Conservation (phyloP, 64 coral and sea anemone species). For the Platygyra sinensis region DNA sequence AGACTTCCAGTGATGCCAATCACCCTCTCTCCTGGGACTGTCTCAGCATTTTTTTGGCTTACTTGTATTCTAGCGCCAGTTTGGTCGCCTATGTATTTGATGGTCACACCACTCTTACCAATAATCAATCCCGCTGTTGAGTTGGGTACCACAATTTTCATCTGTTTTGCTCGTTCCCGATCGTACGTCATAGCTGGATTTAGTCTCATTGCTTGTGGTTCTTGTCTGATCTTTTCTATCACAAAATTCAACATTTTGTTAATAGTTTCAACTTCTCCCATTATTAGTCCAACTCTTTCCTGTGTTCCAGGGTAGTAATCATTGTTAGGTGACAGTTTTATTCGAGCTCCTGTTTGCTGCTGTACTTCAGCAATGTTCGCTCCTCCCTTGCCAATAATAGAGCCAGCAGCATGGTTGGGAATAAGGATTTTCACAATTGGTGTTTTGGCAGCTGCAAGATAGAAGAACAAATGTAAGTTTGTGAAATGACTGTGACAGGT, state of each 20-base stretch:
- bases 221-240: slow-evolving; percentile 95
- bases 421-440: slow-evolving; percentile 95
- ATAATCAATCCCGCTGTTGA: slow-evolving; percentile 98
- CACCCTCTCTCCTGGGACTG: slow-evolving; percentile 85
- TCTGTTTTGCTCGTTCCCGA: slow-evolving; percentile 90
- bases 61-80: slow-evolving; percentile 98
- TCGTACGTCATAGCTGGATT: slow-evolving; percentile 74
- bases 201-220: slow-evolving; percentile 76
- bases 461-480: slow-evolving; percentile 11
- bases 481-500: background rate
- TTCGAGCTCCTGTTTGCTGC: slow-evolving; percentile 88
- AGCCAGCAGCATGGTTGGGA: slow-evolving; percentile 97
- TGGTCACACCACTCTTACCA: slow-evolving; percentile 88
- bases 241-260: slow-evolving; percentile 94
- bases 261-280: slow-evolving; percentile 94
- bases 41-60: slow-evolving; percentile 94
- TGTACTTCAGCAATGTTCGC: slow-evolving; percentile 94
- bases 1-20: slow-evolving; percentile 75
- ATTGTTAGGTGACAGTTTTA: slow-evolving; percentile 97
- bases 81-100: slow-evolving; percentile 88
- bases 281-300: slow-evolving; percentile 96
- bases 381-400: slow-evolving; percentile 98
- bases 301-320: slow-evolving; percentile 97
- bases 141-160: slow-evolving; percentile 96
- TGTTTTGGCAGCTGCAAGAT: slow-evolving; percentile 84